Evolutionary conservation across 2,113 vertebrate species (phyloP).

Genomic region (Laticauda laticaudata): DNA sequence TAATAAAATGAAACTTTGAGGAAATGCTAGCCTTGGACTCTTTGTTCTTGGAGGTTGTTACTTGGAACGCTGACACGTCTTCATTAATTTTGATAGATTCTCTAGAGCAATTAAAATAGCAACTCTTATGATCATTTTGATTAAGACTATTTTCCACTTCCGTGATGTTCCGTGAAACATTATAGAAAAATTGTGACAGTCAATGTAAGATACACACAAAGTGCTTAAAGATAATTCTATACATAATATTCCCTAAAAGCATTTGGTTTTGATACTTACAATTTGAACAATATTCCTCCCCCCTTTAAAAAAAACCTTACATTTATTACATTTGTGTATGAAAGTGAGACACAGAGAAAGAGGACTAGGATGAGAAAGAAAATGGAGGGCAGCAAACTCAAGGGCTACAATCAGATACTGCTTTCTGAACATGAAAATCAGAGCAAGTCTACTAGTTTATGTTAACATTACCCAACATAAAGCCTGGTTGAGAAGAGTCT

Average conservation of each 20-base stretch:
- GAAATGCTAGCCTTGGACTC: too few relatives aligned
- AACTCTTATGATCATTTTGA: not conserved
- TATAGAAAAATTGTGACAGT: not conserved
- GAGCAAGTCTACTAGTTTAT: not conserved
- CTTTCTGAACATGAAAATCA: not conserved
- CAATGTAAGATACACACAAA: not conserved
- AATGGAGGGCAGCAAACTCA: not conserved
- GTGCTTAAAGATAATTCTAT: not conserved
- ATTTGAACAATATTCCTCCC: not conserved
- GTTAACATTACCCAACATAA: not conserved
- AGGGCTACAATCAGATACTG: not conserved
- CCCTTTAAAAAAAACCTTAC: not conserved
- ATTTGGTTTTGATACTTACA: not conserved
- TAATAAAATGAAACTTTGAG: too few relatives aligned
- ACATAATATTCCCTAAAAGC: too few relatives aligned
- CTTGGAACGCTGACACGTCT: too few relatives aligned
- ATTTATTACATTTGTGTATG: not conserved
- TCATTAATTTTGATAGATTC: not conserved
- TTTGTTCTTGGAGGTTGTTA: too few relatives aligned
- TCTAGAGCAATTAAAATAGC: not conserved
- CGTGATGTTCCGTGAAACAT: too few relatives aligned
- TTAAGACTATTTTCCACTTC: not conserved
- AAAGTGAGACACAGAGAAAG: not conserved
- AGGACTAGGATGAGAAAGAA: not conserved
- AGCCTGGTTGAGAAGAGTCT: not conserved